Conservation (phyloP, 2,888 invertebrate species). For the Melieria picta region DNA sequence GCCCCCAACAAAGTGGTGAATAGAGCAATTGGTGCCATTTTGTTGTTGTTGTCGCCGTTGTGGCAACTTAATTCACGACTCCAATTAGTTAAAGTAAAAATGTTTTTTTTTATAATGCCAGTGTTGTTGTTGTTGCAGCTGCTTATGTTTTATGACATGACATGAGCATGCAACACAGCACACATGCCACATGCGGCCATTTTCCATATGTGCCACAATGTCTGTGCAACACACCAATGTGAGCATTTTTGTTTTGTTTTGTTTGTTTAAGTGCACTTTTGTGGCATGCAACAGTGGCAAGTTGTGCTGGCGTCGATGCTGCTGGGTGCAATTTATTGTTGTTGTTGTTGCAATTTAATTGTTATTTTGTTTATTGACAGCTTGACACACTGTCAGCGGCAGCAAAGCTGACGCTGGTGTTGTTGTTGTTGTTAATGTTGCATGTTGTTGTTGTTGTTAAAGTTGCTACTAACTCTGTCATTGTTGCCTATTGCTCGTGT, state of each 20-base stretch:
- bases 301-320: conserved; percentile 10
- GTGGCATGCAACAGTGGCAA: background rate
- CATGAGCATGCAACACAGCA: conserved; percentile 34
- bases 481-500: too few species aligned
- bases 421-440: too few species aligned
- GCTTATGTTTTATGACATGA: conserved; percentile 38
- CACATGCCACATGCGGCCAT: conserved; percentile 18
- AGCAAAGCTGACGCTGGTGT: too few species aligned
- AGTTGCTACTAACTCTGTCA: too few species aligned
- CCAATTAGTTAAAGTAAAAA: conserved; percentile 20
- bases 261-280: conserved; percentile 4
- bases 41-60: background rate
- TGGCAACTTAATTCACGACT: conserved; percentile 10
- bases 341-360: conserved; percentile 21
- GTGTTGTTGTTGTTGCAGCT: background rate
- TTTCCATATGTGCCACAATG: background rate
- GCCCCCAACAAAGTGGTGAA: background rate
- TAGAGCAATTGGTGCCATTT: too few species aligned
- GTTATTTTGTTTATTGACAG: conserved; percentile 28
- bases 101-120: too few species aligned
- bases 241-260: background rate
- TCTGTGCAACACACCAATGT: background rate
- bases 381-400: conserved; percentile 4
- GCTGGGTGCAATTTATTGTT: conserved; percentile 25
- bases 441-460: too few species aligned